Base-by-base conservation (phyloP, 2,113 vertebrate species). In the Strix aluco region DNA sequence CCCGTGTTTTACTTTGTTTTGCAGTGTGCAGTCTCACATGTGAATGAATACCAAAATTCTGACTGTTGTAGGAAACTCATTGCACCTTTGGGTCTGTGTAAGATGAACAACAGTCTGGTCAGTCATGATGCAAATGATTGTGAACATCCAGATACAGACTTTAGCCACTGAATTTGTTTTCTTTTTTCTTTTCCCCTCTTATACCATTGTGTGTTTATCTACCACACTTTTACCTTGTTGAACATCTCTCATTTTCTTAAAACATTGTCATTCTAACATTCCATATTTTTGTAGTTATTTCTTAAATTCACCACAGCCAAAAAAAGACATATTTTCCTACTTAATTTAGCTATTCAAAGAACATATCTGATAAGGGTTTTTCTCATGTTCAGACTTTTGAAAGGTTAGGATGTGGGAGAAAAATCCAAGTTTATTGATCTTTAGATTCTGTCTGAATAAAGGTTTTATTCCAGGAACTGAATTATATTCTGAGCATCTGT, bases 361-460 rank as follows among this genome's bases (percentile, higher is more conserved):
- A 38, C 15, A 54, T 78, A 70, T 82, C 27, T 85, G 52, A 42
- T 58, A 71, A 63, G 6, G 13, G 4, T 40, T 88, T 81, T 94
- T 67, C 15, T 84, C 6, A 72, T 87, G 86, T 80, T 44, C 29
- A 84, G 44, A 13, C 5, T 84, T 54, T 82, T 84, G 44, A 70
- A 73, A 40, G 19, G 47, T 67, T 90, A 80, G 38, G 52, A 67
- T 46, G 26, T 70, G 3, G 20, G 22, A 88, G 19, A 90, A 62
- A 6, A 79, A 75, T 27, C 10, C 26, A 90, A 72, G 13, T 75
- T 67, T 67, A 83, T 42, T 58, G 61, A 70, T 72, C 32, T 71
- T 95, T 49, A 83, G 30, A 91, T 81, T 95, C 30, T 77, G 14
- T 69, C n/a, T 92, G n/a, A 94, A 91, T 47, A 71, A 46, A 38